Conservation (phyloP, 2,113 vertebrate genomes). For the Cebus imitator region DNA sequence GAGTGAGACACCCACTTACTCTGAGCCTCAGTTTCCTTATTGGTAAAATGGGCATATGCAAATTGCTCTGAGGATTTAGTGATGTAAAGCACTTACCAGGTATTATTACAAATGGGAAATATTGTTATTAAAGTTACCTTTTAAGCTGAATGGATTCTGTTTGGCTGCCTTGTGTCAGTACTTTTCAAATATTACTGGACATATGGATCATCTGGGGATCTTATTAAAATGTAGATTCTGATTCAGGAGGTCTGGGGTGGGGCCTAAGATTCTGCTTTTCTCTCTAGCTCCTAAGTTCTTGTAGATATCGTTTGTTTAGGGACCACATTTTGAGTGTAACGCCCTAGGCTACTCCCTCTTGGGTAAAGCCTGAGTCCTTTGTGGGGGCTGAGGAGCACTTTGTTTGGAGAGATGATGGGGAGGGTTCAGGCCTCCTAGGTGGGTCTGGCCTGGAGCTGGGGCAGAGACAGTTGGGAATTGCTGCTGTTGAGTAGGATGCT, state of each 20-base stretch:
- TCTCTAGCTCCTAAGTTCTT: neutral
- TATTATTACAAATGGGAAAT: neutral
- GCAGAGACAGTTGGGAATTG: neutral
- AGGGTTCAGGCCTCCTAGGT: neutral
- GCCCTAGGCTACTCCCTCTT: neutral
- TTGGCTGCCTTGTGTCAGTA: neutral
- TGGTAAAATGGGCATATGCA: neutral
- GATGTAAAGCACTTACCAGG: neutral
- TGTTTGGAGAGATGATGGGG: neutral
- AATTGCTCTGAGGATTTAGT: neutral
- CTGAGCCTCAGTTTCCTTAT: neutral
- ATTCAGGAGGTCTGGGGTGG: neutral
- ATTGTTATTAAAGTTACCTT: neutral
- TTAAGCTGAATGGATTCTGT: neutral
- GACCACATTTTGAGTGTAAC: neutral
- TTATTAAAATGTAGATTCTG: conserved; percentile 25
- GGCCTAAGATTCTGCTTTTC: neutral
- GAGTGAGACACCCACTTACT: neutral
- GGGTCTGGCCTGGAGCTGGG: neutral
- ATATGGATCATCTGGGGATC: neutral
- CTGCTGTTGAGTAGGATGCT: neutral
- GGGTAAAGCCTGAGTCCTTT: neutral
- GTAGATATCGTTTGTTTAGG: neutral
- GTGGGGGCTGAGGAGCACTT: neutral
- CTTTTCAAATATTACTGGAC: neutral